Conservation (phyloP, 2,888 invertebrate species). For the Atethmia centrago region DNA sequence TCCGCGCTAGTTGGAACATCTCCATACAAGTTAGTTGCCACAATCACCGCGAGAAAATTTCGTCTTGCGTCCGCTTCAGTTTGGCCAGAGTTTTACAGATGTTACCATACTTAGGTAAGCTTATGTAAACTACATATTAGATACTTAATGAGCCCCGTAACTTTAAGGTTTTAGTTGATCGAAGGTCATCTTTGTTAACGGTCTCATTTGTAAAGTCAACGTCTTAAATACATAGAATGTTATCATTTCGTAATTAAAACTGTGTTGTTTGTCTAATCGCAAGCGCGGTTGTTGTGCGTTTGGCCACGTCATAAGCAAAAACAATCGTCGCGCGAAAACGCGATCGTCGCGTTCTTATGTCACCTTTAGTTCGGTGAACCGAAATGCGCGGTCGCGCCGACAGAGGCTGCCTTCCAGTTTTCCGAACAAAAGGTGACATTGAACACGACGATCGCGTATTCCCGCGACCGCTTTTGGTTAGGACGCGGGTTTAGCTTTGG, state of each 20-base stretch:
- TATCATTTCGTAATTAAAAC: constrained; percentile 4
- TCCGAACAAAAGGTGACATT: no score
- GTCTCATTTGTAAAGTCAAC: background rate
- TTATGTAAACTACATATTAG: constrained; percentile 9
- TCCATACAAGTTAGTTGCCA: background rate
- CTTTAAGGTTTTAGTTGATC: constrained; percentile 8
- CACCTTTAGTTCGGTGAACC: no score
- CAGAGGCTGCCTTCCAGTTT: no score
- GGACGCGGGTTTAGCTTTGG: no score
- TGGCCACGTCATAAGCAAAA: no score
- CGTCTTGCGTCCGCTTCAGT: background rate
- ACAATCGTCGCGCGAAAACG: no score
- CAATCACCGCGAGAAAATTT: background rate
- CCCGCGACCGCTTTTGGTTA: no score
- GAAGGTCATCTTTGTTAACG: constrained; percentile 36
- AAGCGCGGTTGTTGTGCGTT: background rate
- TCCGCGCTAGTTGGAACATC: background rate
- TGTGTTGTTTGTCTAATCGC: background rate
- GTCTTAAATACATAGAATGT: background rate
- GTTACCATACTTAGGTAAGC: background rate
- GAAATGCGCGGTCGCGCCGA: no score
- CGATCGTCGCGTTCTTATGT: no score
- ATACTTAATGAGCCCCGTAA: constrained; percentile 22
- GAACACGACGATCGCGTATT: no score
- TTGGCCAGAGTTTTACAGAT: background rate